Evolutionary conservation across 2,888 invertebrate genomes (phyloP).

Genomic region (Emmelina monodactyla): DNA sequence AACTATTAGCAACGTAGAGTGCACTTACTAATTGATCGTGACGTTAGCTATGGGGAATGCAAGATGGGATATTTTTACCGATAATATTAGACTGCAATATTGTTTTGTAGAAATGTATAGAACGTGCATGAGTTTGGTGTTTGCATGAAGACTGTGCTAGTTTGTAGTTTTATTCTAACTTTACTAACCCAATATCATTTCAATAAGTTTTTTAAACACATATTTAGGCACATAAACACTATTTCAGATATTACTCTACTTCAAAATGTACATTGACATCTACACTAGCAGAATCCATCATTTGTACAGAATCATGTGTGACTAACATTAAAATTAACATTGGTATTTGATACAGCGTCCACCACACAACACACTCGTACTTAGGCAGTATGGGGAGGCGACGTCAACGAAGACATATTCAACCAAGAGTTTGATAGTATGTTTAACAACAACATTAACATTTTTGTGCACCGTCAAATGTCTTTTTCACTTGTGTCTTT

Average conservation of each 20-base stretch:
- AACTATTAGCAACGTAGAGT: slow-evolving; percentile 45
- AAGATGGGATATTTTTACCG: too few species aligned
- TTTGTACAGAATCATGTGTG: slow-evolving; percentile 11
- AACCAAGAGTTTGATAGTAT: slow-evolving; percentile 46
- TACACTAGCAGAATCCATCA: slow-evolving; percentile 2
- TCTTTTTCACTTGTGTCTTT: slow-evolving; percentile 14
- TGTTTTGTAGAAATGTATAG: slow-evolving; percentile 1
- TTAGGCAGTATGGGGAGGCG: slow-evolving; percentile 53
- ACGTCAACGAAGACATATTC: slow-evolving; percentile 44
- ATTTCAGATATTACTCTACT: too few species aligned
- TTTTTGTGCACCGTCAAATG: slow-evolving; percentile 48
- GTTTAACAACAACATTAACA: slow-evolving; percentile 29
- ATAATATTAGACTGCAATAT: too few species aligned
- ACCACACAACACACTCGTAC: slow-evolving; percentile 61
- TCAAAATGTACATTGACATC: too few species aligned
- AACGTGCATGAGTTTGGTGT: not conserved
- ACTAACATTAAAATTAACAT: slow-evolving; percentile 30
- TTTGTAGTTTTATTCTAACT: not conserved
- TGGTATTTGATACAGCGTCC: slow-evolving; percentile 48
- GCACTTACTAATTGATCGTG: slow-evolving; percentile 40
- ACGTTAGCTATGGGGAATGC: slow-evolving; percentile 3
- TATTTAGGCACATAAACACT: too few species aligned
- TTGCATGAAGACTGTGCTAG: not conserved
- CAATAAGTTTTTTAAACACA: too few species aligned
- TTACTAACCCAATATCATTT: too few species aligned